A percentile compares a stretch with the other conserved stretches of the same genome.
phyloP scores from a whole-genome alignment of 1,140 invertebrate species.

The Macrobrachium rosenbergii region DNA sequence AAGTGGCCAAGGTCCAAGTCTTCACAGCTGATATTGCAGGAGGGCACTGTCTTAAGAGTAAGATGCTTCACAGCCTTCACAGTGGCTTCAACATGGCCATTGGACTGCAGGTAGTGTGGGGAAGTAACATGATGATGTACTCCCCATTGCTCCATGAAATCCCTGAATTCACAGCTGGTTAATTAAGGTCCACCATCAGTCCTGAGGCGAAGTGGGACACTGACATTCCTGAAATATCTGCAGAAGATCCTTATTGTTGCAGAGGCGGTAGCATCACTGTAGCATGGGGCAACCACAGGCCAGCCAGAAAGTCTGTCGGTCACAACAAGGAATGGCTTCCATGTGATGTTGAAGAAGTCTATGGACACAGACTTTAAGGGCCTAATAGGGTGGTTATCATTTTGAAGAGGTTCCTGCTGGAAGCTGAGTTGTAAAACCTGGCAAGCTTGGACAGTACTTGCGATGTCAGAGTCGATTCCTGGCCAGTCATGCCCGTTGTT shows the following conservation, averaged over 20 bases:
- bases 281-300: no score
- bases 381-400: slow-evolving; percentile 55
- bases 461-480: slow-evolving; percentile 64
- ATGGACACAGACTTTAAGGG: slow-evolving; percentile 67
- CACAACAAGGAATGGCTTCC: slow-evolving; percentile 62
- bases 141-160: no score
- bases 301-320: slow-evolving; percentile 65
- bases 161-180: no score
- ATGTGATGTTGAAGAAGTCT: slow-evolving; percentile 65
- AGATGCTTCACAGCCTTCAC: slow-evolving; percentile 52
- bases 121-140: slow-evolving; percentile 12
- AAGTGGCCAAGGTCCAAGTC: slow-evolving; percentile 19
- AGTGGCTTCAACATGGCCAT: slow-evolving; percentile 22
- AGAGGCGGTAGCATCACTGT: no score
- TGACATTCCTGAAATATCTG: no score
- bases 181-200: no score
- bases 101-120: slow-evolving; percentile 48
- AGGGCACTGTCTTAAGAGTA: slow-evolving; percentile 17
- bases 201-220: no score
- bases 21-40: slow-evolving; percentile 26
- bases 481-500: slow-evolving; percentile 67
- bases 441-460: slow-evolving; percentile 61
- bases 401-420: slow-evolving; percentile 57
- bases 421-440: slow-evolving; percentile 64
- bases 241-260: no score